phyloP scores from a whole-genome alignment of 2,888 invertebrate species.

The Amphipyra tragopoginis region DNA sequence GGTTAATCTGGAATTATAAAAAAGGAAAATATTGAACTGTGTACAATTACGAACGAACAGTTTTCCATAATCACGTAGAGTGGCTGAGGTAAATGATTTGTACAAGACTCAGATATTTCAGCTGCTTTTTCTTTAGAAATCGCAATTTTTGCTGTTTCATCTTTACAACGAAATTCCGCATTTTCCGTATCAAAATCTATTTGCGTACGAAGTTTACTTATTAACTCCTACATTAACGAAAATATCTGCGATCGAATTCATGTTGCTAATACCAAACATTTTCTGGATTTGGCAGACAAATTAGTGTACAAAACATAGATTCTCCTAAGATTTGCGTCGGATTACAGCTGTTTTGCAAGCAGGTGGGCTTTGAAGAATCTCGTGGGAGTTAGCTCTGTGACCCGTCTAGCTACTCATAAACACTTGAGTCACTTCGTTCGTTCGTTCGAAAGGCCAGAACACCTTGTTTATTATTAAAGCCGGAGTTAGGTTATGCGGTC shows the following conservation, averaged over 20 bases:
- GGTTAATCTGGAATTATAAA: conserved; percentile 66
- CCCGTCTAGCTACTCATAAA: conserved; percentile 24
- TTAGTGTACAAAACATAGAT: conserved; percentile 4
- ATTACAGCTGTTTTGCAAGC: conserved; percentile 17
- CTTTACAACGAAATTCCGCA: no score
- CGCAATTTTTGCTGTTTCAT: no score
- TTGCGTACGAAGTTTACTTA: not conserved
- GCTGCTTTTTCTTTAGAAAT: no score
- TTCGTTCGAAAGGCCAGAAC: not conserved
- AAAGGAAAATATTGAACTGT: not conserved
- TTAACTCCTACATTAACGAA: conserved; percentile 15
- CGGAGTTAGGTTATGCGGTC: conserved; percentile 40
- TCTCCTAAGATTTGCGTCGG: conserved; percentile 7
- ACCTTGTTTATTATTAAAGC: conserved; percentile 42
- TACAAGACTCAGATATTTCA: no score
- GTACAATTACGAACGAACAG: not conserved
- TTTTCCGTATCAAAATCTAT: no score
- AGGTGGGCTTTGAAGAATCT: conserved; percentile 30
- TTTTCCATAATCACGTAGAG: no score
- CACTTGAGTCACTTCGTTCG: conserved; percentile 32
- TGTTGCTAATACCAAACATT: not conserved
- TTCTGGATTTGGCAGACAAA: conserved; percentile 14
- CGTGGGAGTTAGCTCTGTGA: conserved; percentile 29
- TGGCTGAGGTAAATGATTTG: no score
- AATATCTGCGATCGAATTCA: conserved; percentile 7